Evolutionary conservation across 2,113 vertebrate genomes (phyloP).

Genomic region (Elephantulus edwardii): DNA sequence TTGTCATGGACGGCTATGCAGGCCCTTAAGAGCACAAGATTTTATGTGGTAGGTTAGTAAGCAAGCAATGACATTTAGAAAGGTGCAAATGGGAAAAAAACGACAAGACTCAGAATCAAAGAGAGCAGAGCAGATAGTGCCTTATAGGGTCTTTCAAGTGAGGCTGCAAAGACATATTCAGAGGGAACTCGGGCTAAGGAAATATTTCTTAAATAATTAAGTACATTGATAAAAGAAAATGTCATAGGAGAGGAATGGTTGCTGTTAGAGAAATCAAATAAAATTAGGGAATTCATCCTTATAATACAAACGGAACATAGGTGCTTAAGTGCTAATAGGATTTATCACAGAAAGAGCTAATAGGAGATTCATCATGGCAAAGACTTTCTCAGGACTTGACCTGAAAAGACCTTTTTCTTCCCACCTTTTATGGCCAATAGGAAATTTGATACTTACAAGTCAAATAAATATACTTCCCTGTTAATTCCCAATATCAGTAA

Average conservation of each 20-base stretch:
- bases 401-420: neutral
- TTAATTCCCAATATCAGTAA: slow-evolving; percentile 2
- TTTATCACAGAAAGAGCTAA: neutral
- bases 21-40: neutral
- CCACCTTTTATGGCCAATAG: neutral
- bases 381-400: neutral
- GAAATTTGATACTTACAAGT: neutral
- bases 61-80: neutral
- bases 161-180: neutral
- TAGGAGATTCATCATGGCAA: neutral
- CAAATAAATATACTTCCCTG: neutral
- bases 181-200: neutral
- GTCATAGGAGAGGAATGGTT: neutral
- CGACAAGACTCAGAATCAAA: slow-evolving; percentile 1
- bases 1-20: neutral
- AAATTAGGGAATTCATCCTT: slow-evolving; percentile 31
- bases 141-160: neutral
- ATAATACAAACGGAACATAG: neutral
- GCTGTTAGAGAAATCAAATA: slow-evolving; percentile 7
- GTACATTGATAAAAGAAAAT: slow-evolving; percentile 14
- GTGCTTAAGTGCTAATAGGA: neutral
- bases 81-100: neutral
- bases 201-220: slow-evolving; percentile 42
- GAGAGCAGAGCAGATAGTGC: neutral
- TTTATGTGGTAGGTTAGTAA: neutral